These are phyloP conservation scores for Petroica traversi DNA, from an alignment of 2,113 vertebrate species.

Conservation along the genomic window DNA sequence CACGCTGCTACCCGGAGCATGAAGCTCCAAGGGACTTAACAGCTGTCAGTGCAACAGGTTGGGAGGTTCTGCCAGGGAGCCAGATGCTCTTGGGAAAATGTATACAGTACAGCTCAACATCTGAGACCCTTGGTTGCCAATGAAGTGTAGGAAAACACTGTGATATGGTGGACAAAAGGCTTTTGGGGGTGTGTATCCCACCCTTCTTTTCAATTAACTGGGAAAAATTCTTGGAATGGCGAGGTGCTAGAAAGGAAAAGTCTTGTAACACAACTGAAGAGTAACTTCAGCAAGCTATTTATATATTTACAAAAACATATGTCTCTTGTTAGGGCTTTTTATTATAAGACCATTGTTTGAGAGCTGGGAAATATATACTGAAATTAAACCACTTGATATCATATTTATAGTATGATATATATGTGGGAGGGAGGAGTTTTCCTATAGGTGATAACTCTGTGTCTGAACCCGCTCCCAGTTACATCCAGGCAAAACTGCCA, in stretches of 20 bases:
- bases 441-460: not conserved
- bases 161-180: not conserved
- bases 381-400: conserved; percentile 5
- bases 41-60: not conserved
- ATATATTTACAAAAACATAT: conserved; percentile 12
- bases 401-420: not conserved
- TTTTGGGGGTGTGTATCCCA: not conserved
- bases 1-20: not conserved
- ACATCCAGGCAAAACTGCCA: not conserved
- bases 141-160: not conserved
- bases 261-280: not conserved
- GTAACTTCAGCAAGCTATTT: not conserved
- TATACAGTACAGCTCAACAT: not conserved
- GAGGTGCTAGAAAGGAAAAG: not conserved
- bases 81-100: conserved; percentile 50
- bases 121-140: not conserved
- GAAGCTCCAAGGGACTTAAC: conserved; percentile 4
- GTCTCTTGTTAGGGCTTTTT: not conserved
- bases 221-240: not conserved
- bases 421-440: rapidly evolving
- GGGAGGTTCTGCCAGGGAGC: conserved; percentile 23
- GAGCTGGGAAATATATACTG: not conserved
- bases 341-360: not conserved
- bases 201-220: not conserved
- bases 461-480: not conserved